Evolutionary conservation across 2,888 invertebrate genomes (phyloP).

Genomic region (Eurytoma californica): DNA sequence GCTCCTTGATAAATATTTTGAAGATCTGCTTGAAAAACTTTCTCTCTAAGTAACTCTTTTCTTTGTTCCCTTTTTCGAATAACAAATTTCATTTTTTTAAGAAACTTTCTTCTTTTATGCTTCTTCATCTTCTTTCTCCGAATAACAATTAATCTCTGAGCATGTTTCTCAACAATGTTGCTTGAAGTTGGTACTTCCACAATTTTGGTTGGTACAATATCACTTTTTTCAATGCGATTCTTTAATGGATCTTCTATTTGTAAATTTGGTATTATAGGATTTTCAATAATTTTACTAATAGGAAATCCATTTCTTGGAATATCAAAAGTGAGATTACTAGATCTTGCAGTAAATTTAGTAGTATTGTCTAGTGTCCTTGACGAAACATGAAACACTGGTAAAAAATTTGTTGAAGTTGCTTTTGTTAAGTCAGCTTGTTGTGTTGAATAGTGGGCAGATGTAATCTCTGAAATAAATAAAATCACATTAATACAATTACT

Average conservation of each 20-base stretch:
- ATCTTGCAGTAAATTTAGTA: constrained; percentile 57
- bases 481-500: neutral
- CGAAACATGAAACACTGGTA: neutral
- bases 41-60: constrained; percentile 85
- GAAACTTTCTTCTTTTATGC: constrained; percentile 87
- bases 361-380: constrained; percentile 37
- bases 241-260: constrained; percentile 66
- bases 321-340: constrained; percentile 63
- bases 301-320: constrained; percentile 56
- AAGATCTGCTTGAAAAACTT: constrained; percentile 84
- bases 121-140: constrained; percentile 90
- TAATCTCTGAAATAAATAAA: constrained; percentile 41
- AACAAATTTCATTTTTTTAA: constrained; percentile 86
- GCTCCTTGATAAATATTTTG: constrained; percentile 83
- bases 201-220: constrained; percentile 75
- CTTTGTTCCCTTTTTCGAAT: constrained; percentile 83
- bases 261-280: constrained; percentile 61
- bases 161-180: constrained; percentile 80
- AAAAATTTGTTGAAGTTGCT: constrained; percentile 1
- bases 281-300: constrained; percentile 63
- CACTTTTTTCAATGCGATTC: constrained; percentile 63
- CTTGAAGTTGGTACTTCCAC: constrained; percentile 75
- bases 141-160: constrained; percentile 85
- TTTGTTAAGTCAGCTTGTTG: constrained; percentile 11
- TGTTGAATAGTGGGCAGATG: constrained; percentile 27